Base-by-base conservation (phyloP, 2,888 invertebrate species). In the Eristalis arbustorum region DNA sequence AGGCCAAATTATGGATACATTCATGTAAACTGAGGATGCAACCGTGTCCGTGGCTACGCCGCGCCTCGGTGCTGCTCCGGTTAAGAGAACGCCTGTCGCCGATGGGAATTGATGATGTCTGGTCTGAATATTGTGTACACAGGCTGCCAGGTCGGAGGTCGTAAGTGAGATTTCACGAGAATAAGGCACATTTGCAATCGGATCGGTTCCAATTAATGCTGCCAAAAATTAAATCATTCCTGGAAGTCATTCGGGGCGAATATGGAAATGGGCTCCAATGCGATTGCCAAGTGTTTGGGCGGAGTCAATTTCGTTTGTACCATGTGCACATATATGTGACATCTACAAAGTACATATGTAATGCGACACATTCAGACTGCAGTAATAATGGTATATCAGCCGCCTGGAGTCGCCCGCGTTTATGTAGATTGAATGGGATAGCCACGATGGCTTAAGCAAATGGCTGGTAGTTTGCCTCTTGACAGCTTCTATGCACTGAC, bases 191-290 rank as follows among this genome's bases (percentile, higher is more conserved):
- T 80, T 76, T 61, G 67, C 42, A 69, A 63, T 64, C 69, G 49
- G 18, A 64, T 80, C 63, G 72, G 34, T 73, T 80, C 73, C 76
- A 76, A 81, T 85, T 76, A 81, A 77, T 73, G 81, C 40, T 85
- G 84, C 81, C 76, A 85, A 81, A 81, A 85, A 81, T 73, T 81
- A 85, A 85, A 81, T 76, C 80, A 85, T 64, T 84, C 40, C 61
- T 69, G 37, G 56, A 78, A 71, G 78, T 71, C 56, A 71, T 84
- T 75, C 62, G 40, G 79, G 69, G 69, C 74, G 56, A 42, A 79
- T 79, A 71, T 79, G 66, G 61, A 64, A 66, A 71, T 79, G 69
- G 74, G 71, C 69, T n/a, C n/a, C n/a, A n/a, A n/a, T n/a, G 62
- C 62, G 79, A 84, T 79, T 84, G 84, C 79, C 84, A 79, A 84